Percentiles rank a stretch among this genome's conserved stretches.
phyloP scores from a whole-genome alignment of 2,113 vertebrate genomes.

The Plotosus lineatus region DNA sequence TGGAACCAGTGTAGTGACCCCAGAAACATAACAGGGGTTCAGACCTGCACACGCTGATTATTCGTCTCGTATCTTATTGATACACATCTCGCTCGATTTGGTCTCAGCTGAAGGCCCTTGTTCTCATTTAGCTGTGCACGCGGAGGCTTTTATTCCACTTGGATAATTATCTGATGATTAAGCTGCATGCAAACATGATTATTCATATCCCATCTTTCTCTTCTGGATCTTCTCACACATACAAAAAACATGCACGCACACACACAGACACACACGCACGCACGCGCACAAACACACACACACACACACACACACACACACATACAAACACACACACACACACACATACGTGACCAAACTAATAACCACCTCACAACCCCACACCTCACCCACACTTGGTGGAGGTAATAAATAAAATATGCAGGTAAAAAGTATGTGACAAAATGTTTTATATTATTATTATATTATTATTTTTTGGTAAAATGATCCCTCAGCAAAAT shows the following conservation, averaged over 20 bases:
- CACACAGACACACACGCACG: too few relatives aligned
- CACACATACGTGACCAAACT: too few relatives aligned
- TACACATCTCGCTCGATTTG: not conserved
- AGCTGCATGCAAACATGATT: not conserved
- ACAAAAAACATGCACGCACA: too few relatives aligned
- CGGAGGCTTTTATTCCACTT: not conserved
- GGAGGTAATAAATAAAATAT: not conserved
- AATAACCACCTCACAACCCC: too few relatives aligned
- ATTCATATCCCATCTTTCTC: not conserved
- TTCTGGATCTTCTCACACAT: not conserved
- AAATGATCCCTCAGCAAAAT: not conserved
- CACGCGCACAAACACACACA: too few relatives aligned
- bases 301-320: too few relatives aligned
- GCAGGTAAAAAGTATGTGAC: not conserved
- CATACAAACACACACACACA: too few relatives aligned
- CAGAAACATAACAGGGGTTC: not conserved
- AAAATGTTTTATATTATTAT: too few relatives aligned
- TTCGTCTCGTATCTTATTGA: not conserved
- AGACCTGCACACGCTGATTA: not conserved
- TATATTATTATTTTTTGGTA: too few relatives aligned
- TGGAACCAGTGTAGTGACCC: not conserved
- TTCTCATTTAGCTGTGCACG: not conserved
- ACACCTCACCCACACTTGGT: too few relatives aligned
- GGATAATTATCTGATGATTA: not conserved
- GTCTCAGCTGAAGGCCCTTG: not conserved